Evolutionary conservation across 2,113 vertebrate species (phyloP).

Genomic region (Oncorhynchus kisutch): DNA sequence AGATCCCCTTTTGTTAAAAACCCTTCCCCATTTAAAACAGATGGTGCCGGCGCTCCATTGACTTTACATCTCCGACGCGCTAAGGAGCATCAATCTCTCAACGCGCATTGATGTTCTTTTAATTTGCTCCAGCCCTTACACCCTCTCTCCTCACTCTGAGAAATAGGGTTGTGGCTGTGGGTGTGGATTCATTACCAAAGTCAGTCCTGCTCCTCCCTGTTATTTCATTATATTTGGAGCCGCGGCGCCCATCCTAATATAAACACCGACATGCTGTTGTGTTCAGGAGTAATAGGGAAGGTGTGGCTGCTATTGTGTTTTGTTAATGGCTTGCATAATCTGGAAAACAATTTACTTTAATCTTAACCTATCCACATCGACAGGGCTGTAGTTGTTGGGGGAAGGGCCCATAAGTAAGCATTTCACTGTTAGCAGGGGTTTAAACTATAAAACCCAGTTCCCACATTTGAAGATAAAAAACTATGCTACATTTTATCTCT

Average conservation of each 20-base stretch:
- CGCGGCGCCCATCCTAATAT: neutral
- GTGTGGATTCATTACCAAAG: constrained; percentile 33
- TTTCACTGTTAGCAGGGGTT: no score
- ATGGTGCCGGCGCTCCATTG: constrained; percentile 23
- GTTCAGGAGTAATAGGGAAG: neutral
- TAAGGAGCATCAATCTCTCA: constrained; percentile 23
- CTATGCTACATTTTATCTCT: no score
- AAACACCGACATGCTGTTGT: neutral
- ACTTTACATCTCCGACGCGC: constrained; percentile 32
- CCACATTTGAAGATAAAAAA: no score
- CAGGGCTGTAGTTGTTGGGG: no score
- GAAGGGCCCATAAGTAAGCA: no score
- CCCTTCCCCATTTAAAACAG: constrained; percentile 9
- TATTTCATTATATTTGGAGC: constrained; percentile 5
- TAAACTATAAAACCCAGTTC: no score
- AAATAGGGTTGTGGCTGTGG: constrained; percentile 17
- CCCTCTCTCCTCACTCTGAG: constrained; percentile 5
- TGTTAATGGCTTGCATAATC: neutral
- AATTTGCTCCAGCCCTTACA: constrained; percentile 24
- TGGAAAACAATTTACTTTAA: neutral
- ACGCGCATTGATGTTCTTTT: constrained; percentile 24
- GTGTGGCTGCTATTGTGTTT: neutral
- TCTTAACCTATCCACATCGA: no score
- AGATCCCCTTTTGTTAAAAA: constrained; percentile 11
- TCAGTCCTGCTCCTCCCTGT: constrained; percentile 8